A percentile compares a stretch with the other conserved stretches of the same genome.
Conservation (phyloP, 2,797 vertebrate genomes). For the Dryobates pubescens region DNA sequence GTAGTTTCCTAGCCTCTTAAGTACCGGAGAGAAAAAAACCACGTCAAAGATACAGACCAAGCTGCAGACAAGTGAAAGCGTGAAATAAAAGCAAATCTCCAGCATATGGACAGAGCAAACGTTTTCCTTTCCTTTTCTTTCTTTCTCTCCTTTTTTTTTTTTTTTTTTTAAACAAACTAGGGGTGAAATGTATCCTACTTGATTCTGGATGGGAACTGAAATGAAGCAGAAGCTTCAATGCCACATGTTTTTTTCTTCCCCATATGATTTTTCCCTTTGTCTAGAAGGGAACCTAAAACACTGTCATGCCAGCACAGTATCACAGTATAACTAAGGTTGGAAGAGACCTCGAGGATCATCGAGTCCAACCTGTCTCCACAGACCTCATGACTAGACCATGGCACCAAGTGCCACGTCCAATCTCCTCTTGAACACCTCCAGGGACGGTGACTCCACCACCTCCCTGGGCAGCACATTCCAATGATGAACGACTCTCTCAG, state of each 20-base stretch:
- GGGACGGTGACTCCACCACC: too few species aligned
- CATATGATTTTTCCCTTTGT: background rate
- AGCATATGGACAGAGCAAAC: background rate
- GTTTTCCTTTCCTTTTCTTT: background rate
- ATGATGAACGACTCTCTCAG: too few species aligned
- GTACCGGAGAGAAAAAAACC: background rate
- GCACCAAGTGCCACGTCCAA: too few species aligned
- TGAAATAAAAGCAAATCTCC: background rate
- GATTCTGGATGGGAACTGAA: background rate
- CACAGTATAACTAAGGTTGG: too few species aligned
- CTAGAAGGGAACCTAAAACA: background rate
- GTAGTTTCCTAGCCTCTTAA: background rate
- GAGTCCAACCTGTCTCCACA: too few species aligned
- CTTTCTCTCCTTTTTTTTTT: too few species aligned
- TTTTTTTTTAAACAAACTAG: background rate
- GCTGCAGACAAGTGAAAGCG: background rate
- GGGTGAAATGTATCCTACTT: background rate
- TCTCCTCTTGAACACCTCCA: too few species aligned
- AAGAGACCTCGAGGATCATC: too few species aligned
- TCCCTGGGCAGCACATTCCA: too few species aligned
- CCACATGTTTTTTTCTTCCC: background rate
- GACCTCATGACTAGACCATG: too few species aligned
- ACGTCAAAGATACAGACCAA: background rate
- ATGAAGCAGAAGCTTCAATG: background rate
- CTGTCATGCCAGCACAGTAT: rapidly evolving